Evolutionary conservation across 2,888 invertebrate genomes (phyloP), one percentile per base, ranked within the genome.

Genomic region (Eulithis prunata): DNA sequence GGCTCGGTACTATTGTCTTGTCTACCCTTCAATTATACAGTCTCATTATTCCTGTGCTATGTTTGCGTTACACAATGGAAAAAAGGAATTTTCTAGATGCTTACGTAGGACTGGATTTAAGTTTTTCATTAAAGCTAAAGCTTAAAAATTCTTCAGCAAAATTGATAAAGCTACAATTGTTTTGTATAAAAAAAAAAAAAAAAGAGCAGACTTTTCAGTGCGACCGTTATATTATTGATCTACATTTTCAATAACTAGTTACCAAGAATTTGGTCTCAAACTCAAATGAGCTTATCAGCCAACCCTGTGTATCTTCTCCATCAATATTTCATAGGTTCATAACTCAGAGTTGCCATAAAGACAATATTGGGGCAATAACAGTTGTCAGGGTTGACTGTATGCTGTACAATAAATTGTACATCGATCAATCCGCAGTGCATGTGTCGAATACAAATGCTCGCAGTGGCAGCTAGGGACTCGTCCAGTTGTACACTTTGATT

Each of bases 1-100:
- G 49, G 41, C 46, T 63, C 61, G 54, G 57, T 52, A 36, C 65
- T 70, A 71, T 73, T 71, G 71, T 76, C 66, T 73, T 71, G 71
- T 76, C 66, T 66, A 54, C 59, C 67, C 63, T 71, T 69, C 69
- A 74, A 72, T 72, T 70, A 73, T 71, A 71, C 65, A 70, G 66
- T 58, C 69, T 73, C 66, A 71, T 74, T 73, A 73, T 72, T 70
- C 70, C 67, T 38, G 55, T 54, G 61, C 55, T 13, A 45, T 60
- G 59, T 62, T 65, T 65, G 56, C 62, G 54, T 53, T 52, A 41
- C 47, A 57, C 54, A 68, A 64, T 38, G 21, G 28, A 60, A 61
- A 67, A 63, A 49, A 32, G 56, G n/a, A 62, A 47, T 49, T 49
- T 10, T 13, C 41, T 41, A 38, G 36, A 38, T 52, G 45, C 32